Evolutionary conservation across 2,888 invertebrate genomes (phyloP).

Genomic region (Chromoteleia sp.): DNA sequence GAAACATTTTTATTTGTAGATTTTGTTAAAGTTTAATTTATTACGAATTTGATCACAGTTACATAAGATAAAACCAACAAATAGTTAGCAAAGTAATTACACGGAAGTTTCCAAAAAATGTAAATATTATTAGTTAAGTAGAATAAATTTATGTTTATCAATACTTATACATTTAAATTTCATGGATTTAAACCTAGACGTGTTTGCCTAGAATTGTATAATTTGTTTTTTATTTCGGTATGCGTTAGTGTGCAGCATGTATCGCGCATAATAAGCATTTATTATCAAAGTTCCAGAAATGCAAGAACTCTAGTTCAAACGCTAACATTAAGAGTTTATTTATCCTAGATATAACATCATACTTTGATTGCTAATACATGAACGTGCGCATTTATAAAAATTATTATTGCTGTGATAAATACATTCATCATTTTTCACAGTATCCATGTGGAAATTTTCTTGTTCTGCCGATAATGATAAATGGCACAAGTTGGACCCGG

Average conservation of each 20-base stretch:
- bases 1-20: neutral
- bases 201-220: constrained; percentile 7
- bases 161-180: constrained; percentile 8
- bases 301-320: neutral
- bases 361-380: neutral
- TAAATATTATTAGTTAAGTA: neutral
- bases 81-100: too few species aligned
- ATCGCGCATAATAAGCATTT: constrained; percentile 17
- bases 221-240: constrained; percentile 7
- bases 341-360: neutral
- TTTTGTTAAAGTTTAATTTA: too few species aligned
- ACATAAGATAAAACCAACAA: too few species aligned
- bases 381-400: neutral
- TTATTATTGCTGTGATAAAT: neutral
- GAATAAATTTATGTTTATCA: neutral
- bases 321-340: constrained; percentile 7
- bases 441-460: too few species aligned
- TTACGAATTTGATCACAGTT: too few species aligned
- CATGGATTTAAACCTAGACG: neutral
- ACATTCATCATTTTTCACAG: too few species aligned
- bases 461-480: too few species aligned
- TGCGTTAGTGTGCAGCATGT: neutral
- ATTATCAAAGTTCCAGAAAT: constrained; percentile 12
- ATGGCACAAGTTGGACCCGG: too few species aligned
- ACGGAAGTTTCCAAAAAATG: neutral